Evolutionary conservation across 2,113 vertebrate species (phyloP), one percentile per base, ranked within the genome.

Genomic region (Dolichallabes microphthalmus): DNA sequence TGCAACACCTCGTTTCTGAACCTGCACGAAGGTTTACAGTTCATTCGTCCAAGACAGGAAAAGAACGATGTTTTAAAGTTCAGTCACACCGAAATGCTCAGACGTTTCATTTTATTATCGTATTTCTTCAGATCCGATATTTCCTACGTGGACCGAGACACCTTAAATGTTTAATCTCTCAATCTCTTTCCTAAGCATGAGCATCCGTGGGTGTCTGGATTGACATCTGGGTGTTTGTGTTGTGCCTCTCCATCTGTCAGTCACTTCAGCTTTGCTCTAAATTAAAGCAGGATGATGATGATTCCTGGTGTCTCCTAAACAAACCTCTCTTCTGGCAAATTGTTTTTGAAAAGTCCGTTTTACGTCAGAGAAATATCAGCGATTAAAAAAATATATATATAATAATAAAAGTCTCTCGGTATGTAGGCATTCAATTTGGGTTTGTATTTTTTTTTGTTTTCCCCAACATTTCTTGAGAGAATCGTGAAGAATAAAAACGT

Each of bases 261-360:
- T 76, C 84, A 80, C 75, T 27, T 27, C 75, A 71, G 76, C 50
- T 35, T 60, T 74, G 52, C 30, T 19, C 19, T 50, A 79, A 80
- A 85, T 85, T 45, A 85, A 80, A 79, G 2, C 8, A 55, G 39
- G 52, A 57, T 57, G 52, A 45, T 35, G 58, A 27, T 74, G 53
- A 25, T 60, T 35, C 32, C 45, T 3, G 12, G 60, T 78, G 53
- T 50, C 32, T 60, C 11, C 63, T 22, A 45, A 71, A 80, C 20
- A 27, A 80, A 71, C 76, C 30, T 22, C 25, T 57, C n/a, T 22
- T 53, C n/a, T 80, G 27, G 30, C 64, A 80, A 57, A 85, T 85
- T 71, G 84, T 17, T 80, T 80, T 58, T 22, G 35, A 71, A 80
- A 60, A 69, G 25, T 63, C 25, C 5, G 71, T 60, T 80, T 85